These are phyloP conservation scores for Camelus bactrianus DNA, from an alignment of 2,113 vertebrate species.

Conservation along the genomic window DNA sequence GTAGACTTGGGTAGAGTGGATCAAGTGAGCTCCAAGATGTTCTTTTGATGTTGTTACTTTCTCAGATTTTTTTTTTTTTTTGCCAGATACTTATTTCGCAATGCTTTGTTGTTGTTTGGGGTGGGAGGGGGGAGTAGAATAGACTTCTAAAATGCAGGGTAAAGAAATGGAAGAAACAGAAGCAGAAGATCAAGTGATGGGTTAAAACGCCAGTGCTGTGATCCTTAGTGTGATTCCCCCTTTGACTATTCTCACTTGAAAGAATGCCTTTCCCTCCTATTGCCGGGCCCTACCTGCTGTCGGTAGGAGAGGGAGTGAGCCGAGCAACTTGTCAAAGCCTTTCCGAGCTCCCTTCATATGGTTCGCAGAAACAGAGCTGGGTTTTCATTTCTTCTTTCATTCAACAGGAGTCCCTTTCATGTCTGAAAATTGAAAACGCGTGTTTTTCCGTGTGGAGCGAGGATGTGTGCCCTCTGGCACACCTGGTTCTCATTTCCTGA, in stretches of 20 bases:
- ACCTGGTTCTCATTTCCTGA: slow-evolving; percentile 99
- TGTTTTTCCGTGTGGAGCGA: slow-evolving; percentile 91
- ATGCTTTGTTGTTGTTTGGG: slow-evolving; percentile 69
- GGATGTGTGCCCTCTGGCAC: slow-evolving; percentile 94
- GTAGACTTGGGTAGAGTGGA: not conserved
- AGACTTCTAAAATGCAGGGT: slow-evolving; percentile 61
- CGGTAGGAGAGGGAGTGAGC: slow-evolving; percentile 71
- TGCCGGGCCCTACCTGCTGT: slow-evolving; percentile 80
- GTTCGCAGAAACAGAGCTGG: slow-evolving; percentile 87
- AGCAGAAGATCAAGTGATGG: slow-evolving; percentile 72
- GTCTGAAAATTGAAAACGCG: slow-evolving; percentile 92
- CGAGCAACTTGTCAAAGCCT: slow-evolving; percentile 83
- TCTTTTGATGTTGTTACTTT: slow-evolving; percentile 67
- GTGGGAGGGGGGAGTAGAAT: not conserved
- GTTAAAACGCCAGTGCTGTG: slow-evolving; percentile 58
- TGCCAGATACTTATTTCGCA: slow-evolving; percentile 37
- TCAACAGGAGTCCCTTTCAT: slow-evolving; percentile 96
- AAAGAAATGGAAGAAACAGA: slow-evolving; percentile 74
- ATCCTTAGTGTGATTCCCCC: slow-evolving; percentile 63
- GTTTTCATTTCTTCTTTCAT: slow-evolving; percentile 92
- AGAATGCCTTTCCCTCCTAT: slow-evolving; percentile 74
- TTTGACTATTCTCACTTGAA: slow-evolving; percentile 79
- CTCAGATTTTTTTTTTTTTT: not conserved
- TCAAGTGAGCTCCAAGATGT: slow-evolving; percentile 25
- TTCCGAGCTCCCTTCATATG: slow-evolving; percentile 86